Conservation (phyloP, 2,888 invertebrate species). For the Pristionchus entomophagus region DNA sequence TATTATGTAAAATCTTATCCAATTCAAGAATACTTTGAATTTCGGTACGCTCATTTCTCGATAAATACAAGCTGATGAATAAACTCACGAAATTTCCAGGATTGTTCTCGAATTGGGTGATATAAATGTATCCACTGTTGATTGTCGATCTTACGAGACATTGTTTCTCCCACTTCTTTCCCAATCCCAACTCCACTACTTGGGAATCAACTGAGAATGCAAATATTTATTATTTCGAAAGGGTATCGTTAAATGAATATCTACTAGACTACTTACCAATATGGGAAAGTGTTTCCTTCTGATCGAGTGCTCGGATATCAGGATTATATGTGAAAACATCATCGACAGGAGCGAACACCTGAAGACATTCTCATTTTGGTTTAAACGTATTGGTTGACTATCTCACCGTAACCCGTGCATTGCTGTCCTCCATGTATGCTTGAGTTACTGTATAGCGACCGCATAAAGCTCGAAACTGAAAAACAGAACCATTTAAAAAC, state of each 20-base stretch:
- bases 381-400: not conserved
- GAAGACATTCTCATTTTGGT: not conserved
- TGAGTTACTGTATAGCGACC: conserved; percentile 72
- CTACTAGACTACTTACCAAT: conserved; percentile 73
- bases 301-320: conserved; percentile 73
- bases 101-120: conserved; percentile 76
- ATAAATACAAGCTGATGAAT: not conserved
- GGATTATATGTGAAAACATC: conserved; percentile 76
- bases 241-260: too few relatives aligned
- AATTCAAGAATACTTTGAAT: not conserved
- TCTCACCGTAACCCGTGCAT: conserved; percentile 65
- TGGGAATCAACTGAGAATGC: conserved; percentile 74
- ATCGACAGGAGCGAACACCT: conserved; percentile 75
- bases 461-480: conserved; percentile 71
- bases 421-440: conserved; percentile 75
- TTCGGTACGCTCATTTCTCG: too few relatives aligned
- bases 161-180: conserved; percentile 74
- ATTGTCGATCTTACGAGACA: conserved; percentile 73
- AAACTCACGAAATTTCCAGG: conserved; percentile 75
- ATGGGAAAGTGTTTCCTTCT: conserved; percentile 74
- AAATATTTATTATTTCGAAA: too few relatives aligned
- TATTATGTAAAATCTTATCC: not conserved
- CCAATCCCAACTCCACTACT: conserved; percentile 71
- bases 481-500: too few relatives aligned
- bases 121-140: conserved; percentile 74